phyloP scores from a whole-genome alignment of 2,888 invertebrate species.

The Drymonia ruficornis region DNA sequence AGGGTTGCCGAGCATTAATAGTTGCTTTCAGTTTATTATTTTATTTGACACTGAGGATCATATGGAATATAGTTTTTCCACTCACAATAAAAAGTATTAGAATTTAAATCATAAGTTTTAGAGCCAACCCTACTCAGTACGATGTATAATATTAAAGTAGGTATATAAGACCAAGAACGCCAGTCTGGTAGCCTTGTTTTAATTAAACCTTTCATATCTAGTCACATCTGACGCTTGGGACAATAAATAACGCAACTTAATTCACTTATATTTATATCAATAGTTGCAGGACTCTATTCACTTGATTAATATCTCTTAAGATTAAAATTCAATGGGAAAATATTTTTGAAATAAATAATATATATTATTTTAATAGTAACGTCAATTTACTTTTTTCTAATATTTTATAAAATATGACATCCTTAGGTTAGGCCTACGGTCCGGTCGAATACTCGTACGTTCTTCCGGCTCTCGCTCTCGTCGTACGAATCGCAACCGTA shows the following conservation, averaged over 20 bases:
- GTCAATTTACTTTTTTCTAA: too few species aligned
- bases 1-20: too few species aligned
- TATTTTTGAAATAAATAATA: background rate
- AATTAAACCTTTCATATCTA: slow-evolving; percentile 52
- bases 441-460: too few species aligned
- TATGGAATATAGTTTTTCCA: too few species aligned
- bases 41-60: too few species aligned
- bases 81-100: too few species aligned
- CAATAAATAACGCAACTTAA: slow-evolving; percentile 32
- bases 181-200: slow-evolving; percentile 37
- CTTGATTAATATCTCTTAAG: background rate
- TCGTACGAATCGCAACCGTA: too few species aligned
- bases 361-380: too few species aligned
- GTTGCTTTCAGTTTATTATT: too few species aligned
- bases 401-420: too few species aligned
- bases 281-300: slow-evolving; percentile 2
- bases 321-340: background rate
- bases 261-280: slow-evolving; percentile 14
- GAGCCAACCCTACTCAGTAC: slow-evolving; percentile 2
- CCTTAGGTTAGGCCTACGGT: too few species aligned
- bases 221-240: slow-evolving; percentile 42
- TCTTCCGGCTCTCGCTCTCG: too few species aligned
- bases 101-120: background rate
- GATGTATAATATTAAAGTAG: slow-evolving; percentile 30
- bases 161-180: slow-evolving; percentile 34